Base-by-base conservation (phyloP, 2,888 invertebrate species). In the Barypeithes pellucidus region DNA sequence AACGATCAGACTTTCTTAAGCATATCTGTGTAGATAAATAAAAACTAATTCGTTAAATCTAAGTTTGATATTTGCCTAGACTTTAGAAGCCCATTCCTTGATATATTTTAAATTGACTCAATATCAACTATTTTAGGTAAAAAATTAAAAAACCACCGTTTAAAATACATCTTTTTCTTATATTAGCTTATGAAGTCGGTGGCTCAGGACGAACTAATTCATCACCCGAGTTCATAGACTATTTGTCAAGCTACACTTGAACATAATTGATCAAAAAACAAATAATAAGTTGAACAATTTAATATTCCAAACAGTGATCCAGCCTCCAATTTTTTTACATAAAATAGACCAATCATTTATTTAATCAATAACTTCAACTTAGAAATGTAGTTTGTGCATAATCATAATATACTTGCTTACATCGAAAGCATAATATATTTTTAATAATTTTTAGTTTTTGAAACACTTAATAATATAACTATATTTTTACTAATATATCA, bases 201-300 rank as follows among this genome's bases (percentile, higher is more conserved):
- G 85, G 85, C 85, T 85, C 85, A 84, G 82, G 83, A 85, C 83
- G 83, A 84, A 69, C 18, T 61, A 29, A 67, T 77, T 81, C 83
- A 84, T 85, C 84, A 78, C 81, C 85, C 84, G 84, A 82, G 81
- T 81, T 81, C 83, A 82, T 80, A 79, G 82, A 81, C 77, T 79
- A 57, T 57, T 33, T 54, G 24, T 24, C 14, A 12, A 52, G 24
- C 29, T 52, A 47, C 3, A 22, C 7, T 24, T n/a, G 50, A 22
- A n/a, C 50, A 5, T 2, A 16, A 11, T 29, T 52, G 14, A 29
- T 52, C 29, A 7, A 52, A 29, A 29, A 24, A 20, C 1, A n/a
- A n/a, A 1, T 33, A 29, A 11, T 33, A 18, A 16, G 18, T n/a
- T 8, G 14, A 8, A 57, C 9, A 36, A 33, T 11, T 57, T 33